Evolutionary conservation across 2,797 vertebrate species (phyloP).

Genomic region (Sciurus carolinensis): DNA sequence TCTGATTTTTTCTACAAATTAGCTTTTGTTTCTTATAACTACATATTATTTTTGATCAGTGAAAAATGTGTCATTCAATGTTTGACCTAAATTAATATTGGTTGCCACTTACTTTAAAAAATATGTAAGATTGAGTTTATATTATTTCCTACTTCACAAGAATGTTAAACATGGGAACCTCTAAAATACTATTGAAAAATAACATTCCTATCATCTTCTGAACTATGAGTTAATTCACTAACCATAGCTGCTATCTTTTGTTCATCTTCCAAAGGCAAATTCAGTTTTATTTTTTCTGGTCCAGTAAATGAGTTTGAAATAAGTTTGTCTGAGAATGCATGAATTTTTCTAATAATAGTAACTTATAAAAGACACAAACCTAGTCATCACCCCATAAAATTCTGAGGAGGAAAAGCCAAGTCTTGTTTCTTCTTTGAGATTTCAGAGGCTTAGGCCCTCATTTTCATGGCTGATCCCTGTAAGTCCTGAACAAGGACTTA

Average conservation of each 20-base stretch:
- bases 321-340: neutral
- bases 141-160: neutral
- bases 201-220: too few relatives aligned
- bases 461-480: fast-evolving
- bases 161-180: neutral
- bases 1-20: neutral
- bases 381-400: neutral
- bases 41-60: neutral
- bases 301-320: neutral
- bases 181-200: neutral
- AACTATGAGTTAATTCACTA: neutral
- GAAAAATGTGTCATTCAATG: neutral
- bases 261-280: neutral
- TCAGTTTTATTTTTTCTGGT: neutral
- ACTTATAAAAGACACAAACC: neutral
- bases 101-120: neutral
- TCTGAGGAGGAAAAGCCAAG: neutral
- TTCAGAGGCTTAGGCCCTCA: neutral
- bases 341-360: neutral
- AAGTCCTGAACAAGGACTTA: neutral
- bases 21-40: conserved; percentile 34
- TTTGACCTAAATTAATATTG: neutral
- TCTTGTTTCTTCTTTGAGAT: neutral
- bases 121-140: neutral
- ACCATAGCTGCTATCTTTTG: neutral